Conservation (phyloP, 1,140 invertebrate genomes). For the Drosophila guanche region DNA sequence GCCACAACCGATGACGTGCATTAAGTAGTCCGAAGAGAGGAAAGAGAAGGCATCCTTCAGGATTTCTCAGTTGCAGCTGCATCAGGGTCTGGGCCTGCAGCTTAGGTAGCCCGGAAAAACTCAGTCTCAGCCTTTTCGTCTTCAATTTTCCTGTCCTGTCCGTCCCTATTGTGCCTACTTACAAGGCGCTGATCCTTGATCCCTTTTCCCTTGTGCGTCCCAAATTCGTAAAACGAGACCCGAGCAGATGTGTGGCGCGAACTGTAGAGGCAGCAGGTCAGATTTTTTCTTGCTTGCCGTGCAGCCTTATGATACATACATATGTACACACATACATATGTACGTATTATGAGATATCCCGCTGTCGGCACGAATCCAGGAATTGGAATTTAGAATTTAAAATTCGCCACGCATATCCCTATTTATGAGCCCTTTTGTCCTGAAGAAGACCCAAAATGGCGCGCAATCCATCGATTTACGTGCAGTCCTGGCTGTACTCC, state of each 20-base stretch:
- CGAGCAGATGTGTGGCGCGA: conserved; percentile 59
- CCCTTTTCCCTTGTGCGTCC: conserved; percentile 50
- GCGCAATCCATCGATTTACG: conserved; percentile 47
- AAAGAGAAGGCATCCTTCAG: conserved; percentile 7
- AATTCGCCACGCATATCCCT: conserved; percentile 24
- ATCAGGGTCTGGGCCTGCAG: conserved; percentile 23
- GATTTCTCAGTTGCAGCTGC: conserved; percentile 40
- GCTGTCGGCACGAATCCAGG: conserved; percentile 9
- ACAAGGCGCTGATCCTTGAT: conserved; percentile 35
- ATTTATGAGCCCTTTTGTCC: conserved; percentile 19
- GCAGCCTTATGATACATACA: conserved; percentile 4
- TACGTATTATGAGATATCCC: conserved; percentile 16
- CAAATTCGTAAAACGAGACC: conserved; percentile 47
- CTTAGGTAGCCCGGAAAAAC: conserved; percentile 60
- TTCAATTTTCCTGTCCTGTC: conserved; percentile 3
- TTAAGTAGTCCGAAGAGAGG: conserved; percentile 65
- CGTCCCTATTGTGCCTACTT: conserved; percentile 27
- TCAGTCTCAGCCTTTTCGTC: neutral
- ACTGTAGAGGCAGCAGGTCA: conserved; percentile 62
- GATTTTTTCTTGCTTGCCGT: conserved; percentile 32
- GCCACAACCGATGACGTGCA: conserved; percentile 40
- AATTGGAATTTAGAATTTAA: conserved; percentile 23
- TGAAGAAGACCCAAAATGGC: conserved; percentile 34
- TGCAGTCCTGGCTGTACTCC: conserved; percentile 26
- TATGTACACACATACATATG: neutral